Evolutionary conservation across 2,888 invertebrate genomes (phyloP), one percentile per base, ranked within the genome.

Genomic region (Neelides folsomi): DNA sequence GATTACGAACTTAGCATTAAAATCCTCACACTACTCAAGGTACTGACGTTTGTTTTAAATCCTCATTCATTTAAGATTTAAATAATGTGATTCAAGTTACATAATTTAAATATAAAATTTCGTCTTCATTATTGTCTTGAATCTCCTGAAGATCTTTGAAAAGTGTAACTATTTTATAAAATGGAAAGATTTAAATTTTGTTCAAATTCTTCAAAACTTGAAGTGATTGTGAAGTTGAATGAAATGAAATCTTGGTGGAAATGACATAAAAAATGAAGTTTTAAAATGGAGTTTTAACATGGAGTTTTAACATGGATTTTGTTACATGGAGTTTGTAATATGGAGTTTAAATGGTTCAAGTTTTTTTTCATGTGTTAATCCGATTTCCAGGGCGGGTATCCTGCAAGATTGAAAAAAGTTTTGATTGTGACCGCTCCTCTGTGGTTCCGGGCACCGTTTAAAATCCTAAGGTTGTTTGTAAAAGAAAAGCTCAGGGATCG

Each of bases 361-460:
- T 27, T 27, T 27, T 27, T 27, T 5, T 27, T n/a, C n/a, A 27
- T 27, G 3, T 27, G 27, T 27, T 27, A 27, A 27, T 27, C 4
- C 41, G 51, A 20, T 55, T 76, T 76, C 8, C 75, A 94, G 94
- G 94, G 94, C 66, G 92, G 89, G 49, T 95, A 94, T 76, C 95
- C 95, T 64, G 95, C 95, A 27, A 85, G 93, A 68, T 74, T 97
- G 69, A 94, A 94, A 74, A 94, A 94, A 74, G 94, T 97, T 62
- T 75, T 95, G 58, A 94, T 97, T 69, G 94, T 92, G 66, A 93
- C 94, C 58, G 94, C 95, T 45, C 95, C 95, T 49, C 75, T 95
- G 69, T 95, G 95, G 95, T 95, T 95, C 74, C 93, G 92, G 73
- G 94, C 94, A 54, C 94, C 95, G 1, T 95, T 94, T 73, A 89